A percentile compares a stretch with the other conserved stretches of the same genome.
phyloP scores from a whole-genome alignment of 2,113 vertebrate genomes.

The Lanius collurio region DNA sequence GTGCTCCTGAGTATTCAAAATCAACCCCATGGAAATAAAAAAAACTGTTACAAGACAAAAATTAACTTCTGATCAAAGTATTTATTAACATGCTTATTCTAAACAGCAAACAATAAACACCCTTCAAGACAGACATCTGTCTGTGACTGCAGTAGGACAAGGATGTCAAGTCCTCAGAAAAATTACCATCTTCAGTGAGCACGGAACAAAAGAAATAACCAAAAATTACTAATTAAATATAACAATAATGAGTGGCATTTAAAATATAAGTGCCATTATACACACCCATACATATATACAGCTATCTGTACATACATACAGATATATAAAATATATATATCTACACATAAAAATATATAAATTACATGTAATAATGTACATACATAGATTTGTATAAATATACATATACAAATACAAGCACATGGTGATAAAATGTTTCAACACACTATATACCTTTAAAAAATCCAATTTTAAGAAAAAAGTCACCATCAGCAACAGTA shows the following conservation, averaged over 20 bases:
- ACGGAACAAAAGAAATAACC: background rate
- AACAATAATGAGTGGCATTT: background rate
- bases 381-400: background rate
- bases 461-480: background rate
- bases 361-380: background rate
- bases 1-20: background rate
- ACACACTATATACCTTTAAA: background rate
- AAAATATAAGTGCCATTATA: background rate
- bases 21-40: background rate
- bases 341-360: background rate
- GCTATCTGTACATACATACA: background rate
- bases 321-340: background rate
- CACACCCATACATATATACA: background rate
- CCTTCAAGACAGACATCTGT: background rate
- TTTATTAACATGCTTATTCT: background rate
- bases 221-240: background rate
- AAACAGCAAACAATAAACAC: background rate
- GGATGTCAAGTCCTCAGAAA: background rate
- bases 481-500: background rate
- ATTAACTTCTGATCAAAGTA: background rate
- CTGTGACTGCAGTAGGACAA: background rate
- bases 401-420: background rate
- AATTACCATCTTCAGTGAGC: rapidly evolving
- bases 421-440: background rate
- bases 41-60: background rate